These are phyloP conservation scores for Cryptocephalus moraei DNA, from an alignment of 2,888 invertebrate genomes.

Conservation along the genomic window DNA sequence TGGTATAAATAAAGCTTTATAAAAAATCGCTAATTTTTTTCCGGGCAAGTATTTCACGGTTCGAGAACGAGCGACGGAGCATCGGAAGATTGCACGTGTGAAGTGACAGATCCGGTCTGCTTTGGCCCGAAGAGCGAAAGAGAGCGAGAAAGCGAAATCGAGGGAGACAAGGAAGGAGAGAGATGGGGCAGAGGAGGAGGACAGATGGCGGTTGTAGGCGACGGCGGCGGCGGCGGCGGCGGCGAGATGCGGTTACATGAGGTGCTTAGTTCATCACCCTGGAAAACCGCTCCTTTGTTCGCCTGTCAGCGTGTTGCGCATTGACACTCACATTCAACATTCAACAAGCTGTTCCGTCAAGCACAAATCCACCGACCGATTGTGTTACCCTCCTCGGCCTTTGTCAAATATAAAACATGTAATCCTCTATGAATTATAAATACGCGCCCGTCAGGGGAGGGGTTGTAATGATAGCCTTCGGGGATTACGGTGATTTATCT, in stretches of 20 bases:
- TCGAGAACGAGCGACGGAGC: not conserved
- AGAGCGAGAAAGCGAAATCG: not conserved
- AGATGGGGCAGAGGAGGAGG: conserved; percentile 3
- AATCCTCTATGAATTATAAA: conserved; percentile 33
- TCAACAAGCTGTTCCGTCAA: conserved; percentile 31
- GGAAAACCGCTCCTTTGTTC: conserved; percentile 39
- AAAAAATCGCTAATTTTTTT: not conserved
- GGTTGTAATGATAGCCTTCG: conserved; percentile 24
- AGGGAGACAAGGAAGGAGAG: not conserved
- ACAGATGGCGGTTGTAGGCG: conserved; percentile 12
- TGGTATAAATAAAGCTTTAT: too few species aligned
- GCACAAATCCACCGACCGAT: conserved; percentile 18
- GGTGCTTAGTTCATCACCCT: conserved; percentile 37
- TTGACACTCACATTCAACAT: conserved; percentile 27
- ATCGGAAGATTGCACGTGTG: conserved; percentile 13
- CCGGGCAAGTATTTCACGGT: not conserved
- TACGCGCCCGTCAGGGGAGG: conserved; percentile 18
- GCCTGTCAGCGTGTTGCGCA: conserved; percentile 35
- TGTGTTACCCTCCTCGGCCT: conserved; percentile 23
- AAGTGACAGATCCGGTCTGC: conserved; percentile 14
- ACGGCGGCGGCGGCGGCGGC: not conserved
- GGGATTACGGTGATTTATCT: conserved; percentile 36
- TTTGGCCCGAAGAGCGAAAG: not conserved
- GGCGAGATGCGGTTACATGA: conserved; percentile 28
- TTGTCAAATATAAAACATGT: conserved; percentile 30